Evolutionary conservation across 64 coral and sea anemone genomes (phyloP).

Genomic region (Stylophora pistillata): DNA sequence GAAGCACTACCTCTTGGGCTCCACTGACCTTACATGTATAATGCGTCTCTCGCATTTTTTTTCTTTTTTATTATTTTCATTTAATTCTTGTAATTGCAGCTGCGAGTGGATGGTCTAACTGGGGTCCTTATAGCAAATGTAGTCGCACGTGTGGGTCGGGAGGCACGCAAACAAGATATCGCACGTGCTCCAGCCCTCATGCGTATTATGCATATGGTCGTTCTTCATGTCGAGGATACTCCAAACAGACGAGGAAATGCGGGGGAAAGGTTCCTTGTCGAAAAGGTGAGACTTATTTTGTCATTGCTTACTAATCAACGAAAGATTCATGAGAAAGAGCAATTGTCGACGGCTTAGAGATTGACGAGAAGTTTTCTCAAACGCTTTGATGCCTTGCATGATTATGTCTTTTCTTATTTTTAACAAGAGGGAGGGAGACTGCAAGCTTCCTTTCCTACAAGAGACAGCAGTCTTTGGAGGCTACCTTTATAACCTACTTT

Average conservation of each 20-base stretch:
- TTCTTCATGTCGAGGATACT: slow-evolving; percentile 9
- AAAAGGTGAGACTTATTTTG: not conserved
- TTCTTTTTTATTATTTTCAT: not conserved
- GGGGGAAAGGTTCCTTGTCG: not conserved
- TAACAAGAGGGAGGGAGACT: too few species aligned
- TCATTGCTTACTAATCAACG: not conserved
- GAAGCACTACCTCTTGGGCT: too few species aligned
- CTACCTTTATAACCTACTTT: too few species aligned
- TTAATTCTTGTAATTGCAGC: not conserved
- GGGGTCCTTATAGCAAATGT: slow-evolving; percentile 39
- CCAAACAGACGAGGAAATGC: slow-evolving; percentile 11
- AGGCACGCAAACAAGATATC: slow-evolving; percentile 15
- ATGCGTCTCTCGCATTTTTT: not conserved
- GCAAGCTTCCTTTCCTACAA: too few species aligned
- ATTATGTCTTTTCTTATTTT: too few species aligned
- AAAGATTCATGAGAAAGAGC: too few species aligned
- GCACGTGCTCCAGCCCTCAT: slow-evolving; percentile 57
- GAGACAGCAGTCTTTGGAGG: too few species aligned
- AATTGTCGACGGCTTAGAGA: too few species aligned
- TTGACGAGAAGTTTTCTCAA: too few species aligned
- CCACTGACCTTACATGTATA: too few species aligned
- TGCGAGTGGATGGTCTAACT: slow-evolving; percentile 24
- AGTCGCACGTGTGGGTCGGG: slow-evolving; percentile 40
- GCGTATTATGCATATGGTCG: not conserved
- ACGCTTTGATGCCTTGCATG: too few species aligned